Evolutionary conservation across 2,113 vertebrate species (phyloP), one percentile per base, ranked within the genome.

Genomic region (Lophochroa leadbeateri): DNA sequence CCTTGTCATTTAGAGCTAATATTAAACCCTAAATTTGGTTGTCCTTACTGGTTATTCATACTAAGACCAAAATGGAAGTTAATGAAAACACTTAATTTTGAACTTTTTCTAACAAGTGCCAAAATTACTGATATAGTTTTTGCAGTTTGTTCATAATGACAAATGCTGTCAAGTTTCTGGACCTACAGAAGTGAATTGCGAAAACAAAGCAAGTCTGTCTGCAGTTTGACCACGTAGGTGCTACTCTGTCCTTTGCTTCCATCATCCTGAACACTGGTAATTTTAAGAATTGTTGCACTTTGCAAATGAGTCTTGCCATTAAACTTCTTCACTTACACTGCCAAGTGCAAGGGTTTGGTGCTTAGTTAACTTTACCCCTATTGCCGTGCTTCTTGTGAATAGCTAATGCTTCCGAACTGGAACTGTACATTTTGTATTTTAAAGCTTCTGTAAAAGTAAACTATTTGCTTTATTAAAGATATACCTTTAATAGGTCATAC

Each of bases 341-440:
- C 97, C 95, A 94, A 95, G 97, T 96, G 96, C 96, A 92, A 95
- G 95, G 96, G 96, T 96, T 97, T 97, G 97, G 97, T 97, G 96
- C 93, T 97, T 95, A 92, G 94, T 96, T 93, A 96, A 97, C 96
- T 97, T 97, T 97, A 96, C 97, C 98, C 94, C 91, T 97, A 90
- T 94, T 95, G 97, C 97, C 98, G 97, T 97, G 97, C 97, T 97
- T 97, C 55, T 94, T 98, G 97, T 98, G 98, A 98, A 97, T 97
- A 98, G 98, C 98, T 95, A 93, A 97, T 6, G 97, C 97, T 98
- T 98, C 97, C 97, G 96, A 98, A 98, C 98, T 98, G 98, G 97
- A 98, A 98, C 95, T 98, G 97, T 98, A 98, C 97, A 97, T 98
- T 98, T 98, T 98, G 98, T 98, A 98, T 98, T 98, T 98, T 98